These are phyloP conservation scores for Piaya cayana DNA, from an alignment of 2,113 vertebrate species.

Conservation along the genomic window DNA sequence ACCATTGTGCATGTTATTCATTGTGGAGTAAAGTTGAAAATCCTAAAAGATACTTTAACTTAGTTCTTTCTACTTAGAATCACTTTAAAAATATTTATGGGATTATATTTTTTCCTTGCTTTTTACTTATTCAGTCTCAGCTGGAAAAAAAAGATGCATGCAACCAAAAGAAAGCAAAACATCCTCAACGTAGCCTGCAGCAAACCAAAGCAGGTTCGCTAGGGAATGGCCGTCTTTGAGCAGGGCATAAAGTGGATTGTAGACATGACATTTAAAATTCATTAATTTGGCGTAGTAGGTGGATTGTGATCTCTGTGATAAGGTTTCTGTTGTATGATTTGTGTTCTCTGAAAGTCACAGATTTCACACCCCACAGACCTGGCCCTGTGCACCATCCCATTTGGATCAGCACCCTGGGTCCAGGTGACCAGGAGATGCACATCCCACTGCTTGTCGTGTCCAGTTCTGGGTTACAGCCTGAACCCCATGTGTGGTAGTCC, in stretches of 20 bases:
- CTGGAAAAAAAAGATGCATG: background rate
- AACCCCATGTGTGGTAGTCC: background rate
- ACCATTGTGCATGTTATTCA: background rate
- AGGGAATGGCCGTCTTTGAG: background rate
- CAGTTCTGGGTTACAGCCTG: background rate
- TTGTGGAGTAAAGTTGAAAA: background rate
- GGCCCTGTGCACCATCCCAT: no score
- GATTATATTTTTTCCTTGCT: background rate
- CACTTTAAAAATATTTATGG: background rate
- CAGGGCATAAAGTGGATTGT: background rate
- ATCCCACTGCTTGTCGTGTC: background rate
- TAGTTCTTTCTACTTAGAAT: background rate
- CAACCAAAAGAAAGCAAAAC: background rate
- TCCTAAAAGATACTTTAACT: background rate
- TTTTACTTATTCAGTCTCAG: background rate
- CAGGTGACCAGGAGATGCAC: background rate
- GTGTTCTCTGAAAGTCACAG: background rate
- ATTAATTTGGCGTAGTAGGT: background rate
- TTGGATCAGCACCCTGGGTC: no score
- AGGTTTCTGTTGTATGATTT: background rate
- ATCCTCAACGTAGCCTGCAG: background rate
- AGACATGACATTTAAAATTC: background rate
- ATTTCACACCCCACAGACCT: background rate
- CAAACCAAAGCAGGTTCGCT: background rate
- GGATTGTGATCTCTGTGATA: background rate